Base-by-base conservation (phyloP, 2,888 invertebrate genomes). In the Proisotoma minuta region DNA sequence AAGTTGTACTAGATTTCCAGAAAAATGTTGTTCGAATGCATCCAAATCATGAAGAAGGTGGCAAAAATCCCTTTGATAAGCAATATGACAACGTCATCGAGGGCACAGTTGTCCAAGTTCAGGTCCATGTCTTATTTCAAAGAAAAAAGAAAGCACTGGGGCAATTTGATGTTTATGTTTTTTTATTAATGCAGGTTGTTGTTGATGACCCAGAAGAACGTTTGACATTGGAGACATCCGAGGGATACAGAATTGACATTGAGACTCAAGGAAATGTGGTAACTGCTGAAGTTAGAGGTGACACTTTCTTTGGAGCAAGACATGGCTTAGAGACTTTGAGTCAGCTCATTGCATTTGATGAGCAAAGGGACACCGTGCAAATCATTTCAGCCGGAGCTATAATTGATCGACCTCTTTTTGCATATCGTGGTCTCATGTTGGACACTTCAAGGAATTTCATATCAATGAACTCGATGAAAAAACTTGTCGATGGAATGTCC, bases 401-500 rank as follows among this genome's bases (percentile, higher is more conserved):
- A 63, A 75, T 77, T 1, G 97, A 98, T 78, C 83, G 82, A 34
- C 98, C 98, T 0, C 83, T 84, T 0, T 98, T 91, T 79, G 43
- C 43, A 0, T 91, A 95, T 79, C 83, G 98, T 75, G 97, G 96
- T 0, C 77, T 97, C 4, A 81, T 92, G 47, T 77, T 98, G 57
- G 98, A 98, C 77, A 94, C 97, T 0, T 84, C 94, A 0, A 84
- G 98, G 39, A 96, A 96, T 78, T 98, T 84, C 76, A 83, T 89
- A 73, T 83, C 85, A 10, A 51, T 76, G 24, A 67, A 84, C 0
- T 79, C 85, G 0, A 87, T 91, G 63, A 85, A 88, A 75, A 79
- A 83, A 18, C 88, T 90, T 10, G 81, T 97, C 73, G 92, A 93
- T 75, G 93, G 84, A 0, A 95, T 96, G 93, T 87, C 89, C 0